Evolutionary conservation across 2,888 invertebrate species (phyloP), one percentile per base, ranked within the genome.

Genomic region (Lepas anatifera): DNA sequence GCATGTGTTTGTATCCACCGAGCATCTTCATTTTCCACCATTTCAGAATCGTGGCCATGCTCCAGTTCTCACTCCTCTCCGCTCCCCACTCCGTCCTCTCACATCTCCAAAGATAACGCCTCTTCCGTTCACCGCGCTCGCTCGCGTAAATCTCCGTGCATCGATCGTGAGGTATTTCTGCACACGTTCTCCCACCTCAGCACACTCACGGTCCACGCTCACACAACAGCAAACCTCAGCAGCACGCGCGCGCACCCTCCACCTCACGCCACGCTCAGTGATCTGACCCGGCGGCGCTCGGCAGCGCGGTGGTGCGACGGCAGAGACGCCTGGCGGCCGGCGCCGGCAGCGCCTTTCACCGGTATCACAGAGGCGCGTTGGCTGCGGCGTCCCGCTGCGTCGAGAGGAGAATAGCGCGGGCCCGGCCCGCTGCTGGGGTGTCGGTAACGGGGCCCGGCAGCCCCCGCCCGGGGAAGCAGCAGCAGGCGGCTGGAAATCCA

Each of bases 11-110:
- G 81, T 87, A 87, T 83, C 87, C 87, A 83, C 86, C 86, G 81
- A 86, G 84, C 83, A 87, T 86, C 83, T 86, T 86, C 81, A 86
- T 85, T 83, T 86, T 87, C 87, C 87, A 87, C 87, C 87, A 87
- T 84, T 86, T 86, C 80, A 87, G 84, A 84, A 87, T 87, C 83
- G 86, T 86, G 82, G 87, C 87, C 87, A 87, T 87, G 18, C 58
- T 35, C n/a, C n/a, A n/a, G n/a, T n/a, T n/a, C n/a, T n/a, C n/a
- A n/a, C 18, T 13, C n/a, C 27, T 3, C 27, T 29, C 3, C 32
- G 16, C 18, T 13, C 16, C 29, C 7, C 35, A 35, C 32, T 32
- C 32, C 22, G 32, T 22, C 58, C 32, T 58, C 16, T 25, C 52
- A 27, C 52, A 16, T 11, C 1, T 0, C 25, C 8, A n/a, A n/a